These are phyloP conservation scores for Reinhardtius hippoglossoides DNA, from an alignment of 2,113 vertebrate species.

Conservation along the genomic window DNA sequence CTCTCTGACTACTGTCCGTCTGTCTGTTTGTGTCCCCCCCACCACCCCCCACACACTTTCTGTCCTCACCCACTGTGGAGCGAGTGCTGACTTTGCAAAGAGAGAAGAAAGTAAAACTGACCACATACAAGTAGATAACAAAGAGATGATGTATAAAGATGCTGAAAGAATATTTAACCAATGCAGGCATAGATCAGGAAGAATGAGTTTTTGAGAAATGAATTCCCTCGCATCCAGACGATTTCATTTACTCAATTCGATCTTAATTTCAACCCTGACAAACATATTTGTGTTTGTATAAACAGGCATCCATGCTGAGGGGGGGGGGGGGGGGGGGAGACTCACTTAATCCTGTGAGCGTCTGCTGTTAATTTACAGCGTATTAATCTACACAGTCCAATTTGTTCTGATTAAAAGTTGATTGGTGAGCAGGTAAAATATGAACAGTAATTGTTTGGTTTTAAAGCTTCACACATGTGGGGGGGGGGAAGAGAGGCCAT, in stretches of 20 bases:
- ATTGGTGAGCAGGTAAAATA: conserved; percentile 2
- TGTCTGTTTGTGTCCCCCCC: no score
- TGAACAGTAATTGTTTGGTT: background rate
- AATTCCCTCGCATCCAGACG: background rate
- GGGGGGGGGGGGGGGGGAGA: background rate
- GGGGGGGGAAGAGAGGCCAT: background rate
- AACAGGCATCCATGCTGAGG: background rate
- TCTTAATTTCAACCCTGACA: background rate
- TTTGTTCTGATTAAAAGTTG: conserved; percentile 18
- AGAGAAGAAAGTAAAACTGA: conserved; percentile 2
- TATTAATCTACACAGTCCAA: background rate
- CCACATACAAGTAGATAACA: no score
- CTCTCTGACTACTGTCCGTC: conserved; percentile 16
- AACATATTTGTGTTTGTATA: no score
- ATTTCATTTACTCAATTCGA: conserved; percentile 16
- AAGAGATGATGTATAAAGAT: no score
- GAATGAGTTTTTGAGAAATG: no score
- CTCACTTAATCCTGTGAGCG: background rate
- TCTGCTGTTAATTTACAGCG: conserved; percentile 14
- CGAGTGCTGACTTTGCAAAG: background rate
- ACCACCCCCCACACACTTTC: background rate
- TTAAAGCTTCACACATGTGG: background rate
- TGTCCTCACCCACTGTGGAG: background rate
- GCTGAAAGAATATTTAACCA: background rate
- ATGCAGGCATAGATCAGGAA: no score